Base-by-base conservation (phyloP, 2,113 vertebrate species). In the Sprattus sprattus region DNA sequence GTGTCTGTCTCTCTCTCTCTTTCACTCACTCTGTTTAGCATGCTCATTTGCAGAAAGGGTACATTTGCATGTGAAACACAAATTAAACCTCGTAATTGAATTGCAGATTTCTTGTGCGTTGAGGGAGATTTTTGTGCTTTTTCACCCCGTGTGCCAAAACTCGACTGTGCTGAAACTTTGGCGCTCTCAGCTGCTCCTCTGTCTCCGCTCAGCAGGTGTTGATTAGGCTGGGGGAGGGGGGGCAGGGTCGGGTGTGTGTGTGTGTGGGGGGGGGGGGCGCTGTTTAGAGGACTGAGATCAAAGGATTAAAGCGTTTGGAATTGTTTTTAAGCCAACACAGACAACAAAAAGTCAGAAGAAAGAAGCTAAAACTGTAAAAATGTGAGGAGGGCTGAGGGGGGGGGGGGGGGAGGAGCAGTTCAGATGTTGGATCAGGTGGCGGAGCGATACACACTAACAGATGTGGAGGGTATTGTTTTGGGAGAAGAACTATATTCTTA, bases 31-130 rank as follows among this genome's bases (percentile, higher is more conserved):
- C 50, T 87, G 84, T 83, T 89, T 83, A 87, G 85, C 81, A 75
- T 87, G 89, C 88, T 87, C 82, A 88, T 90, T 88, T 87, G 83
- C 88, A 89, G 88, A 90, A 92, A 90, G 88, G 90, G 84, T 89
- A 89, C 86, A 90, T 90, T 92, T 90, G 88, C 91, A 90, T 92
- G 88, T 89, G 85, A 86, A 87, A 90, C 85, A 87, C 88, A 89
- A 90, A 89, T 88, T 90, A 88, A 88, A 89, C 85, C 71, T 87
- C 88, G 84, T 88, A 84, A 90, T 90, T 91, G 88, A 91, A 89
- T 89, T 89, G 86, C 87, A 89, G 87, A 88, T 89, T 90, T 88
- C 82, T 78, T 39, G 71, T 10, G 25, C 71, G 71, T 78, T 78
- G 71, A 78, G 71, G 71, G 71, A 78, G 71, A 78, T 78, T 78